Evolutionary conservation across 2,113 vertebrate species (phyloP).

Genomic region (Gopherus evgoodei): DNA sequence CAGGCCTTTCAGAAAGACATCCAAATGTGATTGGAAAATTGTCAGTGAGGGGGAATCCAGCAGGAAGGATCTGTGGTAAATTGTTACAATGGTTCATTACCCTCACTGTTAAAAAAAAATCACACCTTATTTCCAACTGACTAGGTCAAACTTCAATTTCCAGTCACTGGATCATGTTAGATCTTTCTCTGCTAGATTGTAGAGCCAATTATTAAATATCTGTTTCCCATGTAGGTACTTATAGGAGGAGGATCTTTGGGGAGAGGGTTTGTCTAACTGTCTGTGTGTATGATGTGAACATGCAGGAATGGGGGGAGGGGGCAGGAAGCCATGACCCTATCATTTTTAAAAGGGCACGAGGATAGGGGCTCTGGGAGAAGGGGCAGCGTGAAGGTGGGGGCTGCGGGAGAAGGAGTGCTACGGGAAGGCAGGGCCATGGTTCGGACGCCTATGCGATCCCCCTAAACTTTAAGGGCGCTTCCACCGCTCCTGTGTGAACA

Average conservation of each 20-base stretch:
- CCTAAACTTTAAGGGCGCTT: too few species aligned
- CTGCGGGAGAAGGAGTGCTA: too few species aligned
- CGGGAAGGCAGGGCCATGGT: too few species aligned
- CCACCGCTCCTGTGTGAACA: neutral
- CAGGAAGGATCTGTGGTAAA: neutral
- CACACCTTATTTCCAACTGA: neutral
- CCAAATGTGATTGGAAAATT: neutral
- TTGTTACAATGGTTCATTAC: neutral
- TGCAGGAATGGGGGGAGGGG: too few species aligned
- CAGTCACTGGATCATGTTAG: neutral
- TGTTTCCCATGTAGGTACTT: neutral
- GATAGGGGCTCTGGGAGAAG: too few species aligned
- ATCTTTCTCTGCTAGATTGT: neutral
- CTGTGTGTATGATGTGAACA: neutral
- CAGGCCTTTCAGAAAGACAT: neutral
- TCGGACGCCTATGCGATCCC: too few species aligned
- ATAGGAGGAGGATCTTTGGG: neutral
- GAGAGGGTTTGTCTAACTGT: neutral
- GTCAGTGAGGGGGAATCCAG: neutral
- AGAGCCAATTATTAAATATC: neutral
- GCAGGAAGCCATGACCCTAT: too few species aligned
- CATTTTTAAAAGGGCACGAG: too few species aligned
- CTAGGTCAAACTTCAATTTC: neutral
- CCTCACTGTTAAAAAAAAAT: neutral
- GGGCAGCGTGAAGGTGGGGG: too few species aligned